Percentiles rank a stretch among this genome's conserved stretches.
Evolutionary conservation across 2,113 vertebrate genomes (phyloP).

Genomic region (Chelonoidis abingdonii): DNA sequence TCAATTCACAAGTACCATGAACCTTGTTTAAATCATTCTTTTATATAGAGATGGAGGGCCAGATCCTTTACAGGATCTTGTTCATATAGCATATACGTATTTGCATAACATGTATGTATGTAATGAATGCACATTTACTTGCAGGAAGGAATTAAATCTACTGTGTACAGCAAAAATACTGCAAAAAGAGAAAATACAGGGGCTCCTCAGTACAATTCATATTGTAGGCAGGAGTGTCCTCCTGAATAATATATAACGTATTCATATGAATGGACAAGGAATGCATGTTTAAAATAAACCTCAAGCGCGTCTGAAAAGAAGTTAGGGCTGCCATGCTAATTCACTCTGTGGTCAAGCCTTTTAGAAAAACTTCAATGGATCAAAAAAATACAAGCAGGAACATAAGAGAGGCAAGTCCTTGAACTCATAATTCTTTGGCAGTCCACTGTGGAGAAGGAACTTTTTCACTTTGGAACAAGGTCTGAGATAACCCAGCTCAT

Average conservation of each 20-base stretch:
- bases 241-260: neutral
- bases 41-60: neutral
- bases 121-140: neutral
- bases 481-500: neutral
- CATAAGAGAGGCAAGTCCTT: neutral
- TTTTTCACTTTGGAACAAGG: neutral
- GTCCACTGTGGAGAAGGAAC: neutral
- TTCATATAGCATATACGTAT: neutral
- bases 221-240: neutral
- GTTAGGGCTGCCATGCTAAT: fast-evolving
- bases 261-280: neutral
- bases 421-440: fast-evolving
- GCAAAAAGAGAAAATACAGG: neutral
- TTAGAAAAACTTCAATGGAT: neutral
- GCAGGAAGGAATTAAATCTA: neutral
- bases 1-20: neutral
- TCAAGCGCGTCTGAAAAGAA: neutral
- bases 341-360: neutral
- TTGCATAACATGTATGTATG: neutral
- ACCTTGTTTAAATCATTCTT: neutral
- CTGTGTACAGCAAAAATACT: neutral
- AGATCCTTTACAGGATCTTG: neutral
- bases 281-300: neutral
- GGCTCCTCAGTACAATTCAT: neutral
- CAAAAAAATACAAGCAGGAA: neutral